Conservation (phyloP, 2,797 vertebrate species). For the Danio aesculapii region DNA sequence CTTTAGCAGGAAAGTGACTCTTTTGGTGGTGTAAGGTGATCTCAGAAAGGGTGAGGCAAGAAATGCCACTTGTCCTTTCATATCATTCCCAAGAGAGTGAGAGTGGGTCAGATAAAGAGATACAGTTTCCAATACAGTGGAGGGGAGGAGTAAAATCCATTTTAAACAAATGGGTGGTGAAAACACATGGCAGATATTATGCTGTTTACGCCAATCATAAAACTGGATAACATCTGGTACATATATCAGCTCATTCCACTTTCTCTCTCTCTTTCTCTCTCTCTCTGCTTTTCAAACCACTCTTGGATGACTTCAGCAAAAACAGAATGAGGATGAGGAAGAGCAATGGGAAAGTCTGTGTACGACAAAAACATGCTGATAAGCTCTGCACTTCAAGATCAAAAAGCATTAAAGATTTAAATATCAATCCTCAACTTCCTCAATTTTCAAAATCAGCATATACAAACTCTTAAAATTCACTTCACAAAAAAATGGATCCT, state of each 20-base stretch:
- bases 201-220: conserved; percentile 18
- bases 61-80: conserved; percentile 22
- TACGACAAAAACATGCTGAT: neutral
- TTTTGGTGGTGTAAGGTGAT: conserved; percentile 31
- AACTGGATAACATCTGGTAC: conserved; percentile 43
- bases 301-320: conserved; percentile 17
- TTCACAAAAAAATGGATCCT: neutral
- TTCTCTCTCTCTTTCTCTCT: neutral
- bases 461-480: neutral
- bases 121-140: conserved; percentile 21
- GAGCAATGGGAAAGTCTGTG: neutral
- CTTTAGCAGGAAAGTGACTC: neutral
- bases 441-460: neutral
- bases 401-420: neutral
- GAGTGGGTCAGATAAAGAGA: conserved; percentile 12
- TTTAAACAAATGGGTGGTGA: neutral
- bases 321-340: neutral
- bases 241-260: conserved; percentile 31
- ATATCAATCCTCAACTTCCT: neutral
- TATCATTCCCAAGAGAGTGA: neutral
- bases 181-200: conserved; percentile 28
- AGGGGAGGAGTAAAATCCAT: conserved; percentile 12
- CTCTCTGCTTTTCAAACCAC: neutral
- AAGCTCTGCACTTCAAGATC: neutral
- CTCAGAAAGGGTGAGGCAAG: conserved; percentile 21